Base-by-base conservation (phyloP, 2,113 vertebrate genomes). In the Phrynosoma platyrhinos region DNA sequence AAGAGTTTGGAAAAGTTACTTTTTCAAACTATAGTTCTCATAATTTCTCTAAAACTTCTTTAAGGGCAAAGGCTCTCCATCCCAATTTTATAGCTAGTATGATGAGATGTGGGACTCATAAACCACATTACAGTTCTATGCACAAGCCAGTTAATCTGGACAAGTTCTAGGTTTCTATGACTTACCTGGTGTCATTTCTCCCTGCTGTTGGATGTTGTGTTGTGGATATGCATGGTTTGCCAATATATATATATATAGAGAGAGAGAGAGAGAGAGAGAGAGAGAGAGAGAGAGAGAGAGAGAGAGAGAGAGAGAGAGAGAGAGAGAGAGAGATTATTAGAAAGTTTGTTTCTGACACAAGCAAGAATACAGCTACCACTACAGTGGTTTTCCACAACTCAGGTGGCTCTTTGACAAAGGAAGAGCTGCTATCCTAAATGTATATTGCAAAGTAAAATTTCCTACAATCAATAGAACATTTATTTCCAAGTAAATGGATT, bases 191-290 rank as follows among this genome's bases (percentile, higher is more conserved):
- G 42, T 66, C n/a, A 74, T 30, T 16, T 58, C n/a, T 42, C 23
- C 14, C 25, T 18, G 32, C 6, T 30, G 0, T 52, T 78, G 21
- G 76, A 52, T 40, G 32, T 32, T 42, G 16, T 40, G 2, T 3
- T 47, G 16, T 40, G 25, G 13, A 21, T 30, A 30, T 85, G 16
- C 58, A 76, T 5, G 40, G 25, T 40, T 30, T 66, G 40, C 7
- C 21, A 83, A 83, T 83, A 64, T 62, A 62, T 30, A 68, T 77
- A 10, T 83, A 83, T 8, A n/a, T n/a, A n/a, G n/a, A n/a, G n/a
- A n/a, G n/a, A n/a, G n/a, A n/a, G n/a, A n/a, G n/a, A n/a, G n/a
- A n/a, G n/a, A n/a, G n/a, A n/a, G n/a, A n/a, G n/a, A n/a, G n/a
- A n/a, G n/a, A n/a, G n/a, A n/a, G n/a, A n/a, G n/a, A n/a, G n/a